Conservation (phyloP, 2,113 vertebrate genomes). For the Sinocyclocheilus maitianheensis region DNA sequence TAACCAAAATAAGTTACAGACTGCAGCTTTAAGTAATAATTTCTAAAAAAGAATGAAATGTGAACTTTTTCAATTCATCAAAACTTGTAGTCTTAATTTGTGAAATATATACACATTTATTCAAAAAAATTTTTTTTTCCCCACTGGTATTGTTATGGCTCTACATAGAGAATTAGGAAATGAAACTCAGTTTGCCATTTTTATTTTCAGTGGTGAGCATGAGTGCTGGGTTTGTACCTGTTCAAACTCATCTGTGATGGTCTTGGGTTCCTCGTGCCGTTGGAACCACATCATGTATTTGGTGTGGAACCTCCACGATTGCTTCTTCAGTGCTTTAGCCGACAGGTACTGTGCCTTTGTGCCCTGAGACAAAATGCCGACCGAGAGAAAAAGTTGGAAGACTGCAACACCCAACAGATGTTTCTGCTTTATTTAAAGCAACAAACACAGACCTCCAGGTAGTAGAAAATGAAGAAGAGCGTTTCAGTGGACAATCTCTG, state of each 20-base stretch:
- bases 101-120: no score
- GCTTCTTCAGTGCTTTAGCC: constrained; percentile 94
- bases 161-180: not conserved
- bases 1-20: no score
- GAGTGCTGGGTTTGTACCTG: constrained; percentile 77
- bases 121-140: not conserved
- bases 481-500: constrained; percentile 94
- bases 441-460: constrained; percentile 81
- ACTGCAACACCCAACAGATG: not conserved
- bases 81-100: no score
- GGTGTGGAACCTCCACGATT: constrained; percentile 95
- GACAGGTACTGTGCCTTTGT: constrained; percentile 96
- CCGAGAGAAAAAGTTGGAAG: not conserved
- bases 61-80: no score
- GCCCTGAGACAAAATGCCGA: constrained; percentile 71
- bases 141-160: not conserved
- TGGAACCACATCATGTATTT: constrained; percentile 85
- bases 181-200: not conserved
- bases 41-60: no score
- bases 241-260: constrained; percentile 54
- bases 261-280: no score
- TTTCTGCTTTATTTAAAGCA: no score
- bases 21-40: no score
- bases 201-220: not conserved
- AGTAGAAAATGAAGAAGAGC: constrained; percentile 95